phyloP scores from a whole-genome alignment of 2,113 vertebrate species.

The Apodemus speciosus region DNA sequence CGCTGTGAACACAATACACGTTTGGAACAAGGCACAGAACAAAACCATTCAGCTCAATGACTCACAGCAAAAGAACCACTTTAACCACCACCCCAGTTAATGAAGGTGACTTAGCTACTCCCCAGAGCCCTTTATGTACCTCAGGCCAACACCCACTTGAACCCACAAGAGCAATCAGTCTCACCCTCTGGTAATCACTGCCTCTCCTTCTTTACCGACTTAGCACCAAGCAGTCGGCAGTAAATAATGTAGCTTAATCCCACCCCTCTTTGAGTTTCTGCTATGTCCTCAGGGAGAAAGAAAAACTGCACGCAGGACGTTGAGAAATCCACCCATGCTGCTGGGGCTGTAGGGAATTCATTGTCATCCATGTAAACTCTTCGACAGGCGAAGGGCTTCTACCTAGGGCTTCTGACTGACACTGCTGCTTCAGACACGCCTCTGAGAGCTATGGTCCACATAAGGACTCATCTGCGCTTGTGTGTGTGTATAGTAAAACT shows the following conservation, averaged over 20 bases:
- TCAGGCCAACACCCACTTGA: neutral
- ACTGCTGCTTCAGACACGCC: neutral
- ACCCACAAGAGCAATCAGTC: neutral
- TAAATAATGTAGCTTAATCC: neutral
- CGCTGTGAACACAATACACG: neutral
- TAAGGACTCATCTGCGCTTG: neutral
- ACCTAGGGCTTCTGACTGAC: neutral
- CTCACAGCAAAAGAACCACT: neutral
- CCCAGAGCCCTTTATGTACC: neutral
- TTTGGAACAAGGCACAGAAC: slow-evolving; percentile 33
- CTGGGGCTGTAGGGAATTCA: neutral
- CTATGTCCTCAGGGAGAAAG: neutral
- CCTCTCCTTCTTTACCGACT: neutral
- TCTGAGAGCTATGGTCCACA: too few relatives aligned
- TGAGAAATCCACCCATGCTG: neutral
- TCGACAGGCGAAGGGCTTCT: neutral
- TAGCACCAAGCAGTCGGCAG: neutral
- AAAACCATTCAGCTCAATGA: neutral
- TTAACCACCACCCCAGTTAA: neutral
- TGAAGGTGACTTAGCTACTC: neutral
- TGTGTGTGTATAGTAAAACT: neutral
- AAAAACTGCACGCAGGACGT: too few relatives aligned
- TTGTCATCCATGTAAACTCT: neutral
- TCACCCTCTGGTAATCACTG: neutral
- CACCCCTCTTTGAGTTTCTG: neutral